These are phyloP conservation scores for Vespertilio murinus DNA, from an alignment of 2,797 vertebrate genomes.

Conservation along the genomic window DNA sequence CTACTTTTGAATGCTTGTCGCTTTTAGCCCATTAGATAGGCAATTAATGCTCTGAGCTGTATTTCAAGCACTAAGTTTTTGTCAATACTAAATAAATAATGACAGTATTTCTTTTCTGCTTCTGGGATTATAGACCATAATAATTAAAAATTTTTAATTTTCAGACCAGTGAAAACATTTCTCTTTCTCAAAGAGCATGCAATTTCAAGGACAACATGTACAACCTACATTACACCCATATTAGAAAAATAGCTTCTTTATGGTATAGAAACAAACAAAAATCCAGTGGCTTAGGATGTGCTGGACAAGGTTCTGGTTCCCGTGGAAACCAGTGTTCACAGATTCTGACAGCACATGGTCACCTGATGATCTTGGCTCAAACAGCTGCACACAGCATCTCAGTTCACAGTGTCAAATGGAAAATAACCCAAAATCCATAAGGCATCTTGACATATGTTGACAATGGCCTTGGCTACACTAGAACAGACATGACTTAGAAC, in stretches of 20 bases:
- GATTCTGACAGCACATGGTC: slow-evolving; percentile 4
- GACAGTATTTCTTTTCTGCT: slow-evolving; percentile 30
- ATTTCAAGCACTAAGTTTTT: slow-evolving; percentile 54
- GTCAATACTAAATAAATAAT: slow-evolving; percentile 66
- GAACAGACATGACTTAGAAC: slow-evolving; percentile 12
- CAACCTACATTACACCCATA: background rate
- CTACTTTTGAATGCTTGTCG: slow-evolving; percentile 16
- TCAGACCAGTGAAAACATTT: slow-evolving; percentile 52
- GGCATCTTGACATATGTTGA: slow-evolving; percentile 41
- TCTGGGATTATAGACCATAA: background rate
- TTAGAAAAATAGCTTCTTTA: slow-evolving; percentile 38
- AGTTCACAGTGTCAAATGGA: slow-evolving; percentile 53
- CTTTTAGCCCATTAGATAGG: slow-evolving; percentile 32
- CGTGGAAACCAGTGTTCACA: slow-evolving; percentile 28
- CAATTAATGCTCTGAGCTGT: slow-evolving; percentile 40
- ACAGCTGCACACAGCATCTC: slow-evolving; percentile 48
- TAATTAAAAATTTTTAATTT: slow-evolving; percentile 56
- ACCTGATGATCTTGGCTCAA: slow-evolving; percentile 54
- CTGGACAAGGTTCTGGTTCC: slow-evolving; percentile 53
- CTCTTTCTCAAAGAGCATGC: slow-evolving; percentile 24
- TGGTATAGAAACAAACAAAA: background rate
- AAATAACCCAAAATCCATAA: slow-evolving; percentile 52
- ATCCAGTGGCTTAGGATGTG: background rate
- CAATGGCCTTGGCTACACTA: background rate
- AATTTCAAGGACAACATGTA: slow-evolving; percentile 44